phyloP scores from a whole-genome alignment of 2,113 vertebrate species.

The Alexandromys fortis region DNA sequence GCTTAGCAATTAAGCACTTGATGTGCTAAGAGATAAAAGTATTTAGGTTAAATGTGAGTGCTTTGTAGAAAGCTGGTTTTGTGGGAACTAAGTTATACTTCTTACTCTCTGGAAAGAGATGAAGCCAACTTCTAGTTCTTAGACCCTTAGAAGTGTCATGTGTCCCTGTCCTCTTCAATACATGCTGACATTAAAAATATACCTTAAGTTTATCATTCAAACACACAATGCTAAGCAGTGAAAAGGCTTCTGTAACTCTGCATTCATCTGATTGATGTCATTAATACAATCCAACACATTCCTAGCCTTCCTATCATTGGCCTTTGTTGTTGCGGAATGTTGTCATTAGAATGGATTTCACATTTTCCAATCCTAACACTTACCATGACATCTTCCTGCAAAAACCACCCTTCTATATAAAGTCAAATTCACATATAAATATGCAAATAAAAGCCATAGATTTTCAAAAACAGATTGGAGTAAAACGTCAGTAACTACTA shows the following conservation, averaged over 20 bases:
- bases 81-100: slow-evolving; percentile 21
- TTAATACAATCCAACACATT: background rate
- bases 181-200: slow-evolving; percentile 57
- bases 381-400: background rate
- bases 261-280: background rate
- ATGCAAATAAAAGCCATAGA: background rate
- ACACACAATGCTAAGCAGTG: slow-evolving; percentile 58
- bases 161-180: slow-evolving; percentile 31
- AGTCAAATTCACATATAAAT: background rate
- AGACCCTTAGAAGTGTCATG: slow-evolving; percentile 47
- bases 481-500: background rate
- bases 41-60: slow-evolving; percentile 74
- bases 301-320: background rate
- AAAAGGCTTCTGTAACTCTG: slow-evolving; percentile 24
- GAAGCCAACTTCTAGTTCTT: slow-evolving; percentile 47
- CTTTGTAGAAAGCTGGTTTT: slow-evolving; percentile 60
- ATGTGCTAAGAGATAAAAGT: slow-evolving; percentile 72
- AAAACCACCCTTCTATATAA: background rate
- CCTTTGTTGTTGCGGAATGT: background rate
- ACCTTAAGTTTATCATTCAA: slow-evolving; percentile 65
- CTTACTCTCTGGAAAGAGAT: slow-evolving; percentile 36
- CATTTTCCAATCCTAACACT: background rate
- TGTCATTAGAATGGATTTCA: background rate
- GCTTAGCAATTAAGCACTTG: slow-evolving; percentile 75
- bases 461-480: background rate